A percentile compares a stretch with the other conserved stretches of the same genome.
phyloP scores from a whole-genome alignment of 2,113 vertebrate species.

The Sturnus vulgaris region DNA sequence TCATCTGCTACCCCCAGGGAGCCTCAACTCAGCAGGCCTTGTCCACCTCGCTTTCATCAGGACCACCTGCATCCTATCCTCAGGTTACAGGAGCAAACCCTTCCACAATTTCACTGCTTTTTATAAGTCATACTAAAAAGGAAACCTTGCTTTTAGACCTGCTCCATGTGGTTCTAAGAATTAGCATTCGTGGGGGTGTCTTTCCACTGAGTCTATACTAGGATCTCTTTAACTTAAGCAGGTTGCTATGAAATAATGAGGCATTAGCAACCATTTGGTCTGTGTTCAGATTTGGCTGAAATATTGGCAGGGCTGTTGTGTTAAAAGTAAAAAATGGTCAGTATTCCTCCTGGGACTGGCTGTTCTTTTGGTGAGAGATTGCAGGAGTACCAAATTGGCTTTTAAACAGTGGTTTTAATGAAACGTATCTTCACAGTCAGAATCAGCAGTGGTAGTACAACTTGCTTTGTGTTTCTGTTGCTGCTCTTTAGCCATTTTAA shows the following conservation, averaged over 20 bases:
- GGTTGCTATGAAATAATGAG: neutral
- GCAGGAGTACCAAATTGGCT: neutral
- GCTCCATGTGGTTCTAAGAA: neutral
- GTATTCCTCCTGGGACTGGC: neutral
- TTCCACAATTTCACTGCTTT: slow-evolving; percentile 57
- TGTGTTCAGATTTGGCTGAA: neutral
- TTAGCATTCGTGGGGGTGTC: neutral
- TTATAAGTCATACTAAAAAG: slow-evolving; percentile 29
- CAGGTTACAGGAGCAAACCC: slow-evolving; percentile 78
- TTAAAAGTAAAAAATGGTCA: neutral
- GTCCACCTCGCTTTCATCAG: slow-evolving; percentile 75
- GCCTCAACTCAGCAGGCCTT: slow-evolving; percentile 75
- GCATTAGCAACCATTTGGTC: neutral
- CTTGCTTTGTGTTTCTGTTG: neutral
- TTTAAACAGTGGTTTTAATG: neutral
- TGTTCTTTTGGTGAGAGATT: neutral
- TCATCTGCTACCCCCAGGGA: slow-evolving; percentile 81
- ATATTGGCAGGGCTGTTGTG: neutral
- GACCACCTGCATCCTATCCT: slow-evolving; percentile 74
- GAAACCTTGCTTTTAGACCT: neutral
- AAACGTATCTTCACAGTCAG: neutral
- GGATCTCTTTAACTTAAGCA: neutral
- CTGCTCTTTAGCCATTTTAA: neutral
- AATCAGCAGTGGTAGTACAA: neutral
- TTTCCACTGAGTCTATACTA: neutral